Conservation (phyloP, 2,113 vertebrate species). For the Dipodomys merriami region DNA sequence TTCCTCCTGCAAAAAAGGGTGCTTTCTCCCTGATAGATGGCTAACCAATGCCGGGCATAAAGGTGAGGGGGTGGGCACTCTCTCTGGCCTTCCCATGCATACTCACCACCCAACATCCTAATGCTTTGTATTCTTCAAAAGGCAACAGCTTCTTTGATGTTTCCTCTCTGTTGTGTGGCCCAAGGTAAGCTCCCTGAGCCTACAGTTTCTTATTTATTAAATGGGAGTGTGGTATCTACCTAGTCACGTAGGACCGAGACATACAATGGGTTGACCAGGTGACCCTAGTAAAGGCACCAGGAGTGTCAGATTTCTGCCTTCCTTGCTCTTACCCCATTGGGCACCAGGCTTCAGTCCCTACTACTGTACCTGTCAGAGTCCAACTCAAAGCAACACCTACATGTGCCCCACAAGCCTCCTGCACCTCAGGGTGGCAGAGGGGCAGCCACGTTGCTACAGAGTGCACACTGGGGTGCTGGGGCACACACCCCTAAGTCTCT, state of each 20-base stretch:
- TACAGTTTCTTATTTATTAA: neutral
- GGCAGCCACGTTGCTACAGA: neutral
- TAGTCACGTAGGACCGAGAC: neutral
- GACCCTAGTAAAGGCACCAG: neutral
- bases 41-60: conserved; percentile 43
- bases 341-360: neutral
- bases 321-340: neutral
- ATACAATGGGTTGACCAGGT: rapidly evolving
- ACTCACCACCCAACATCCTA: too few species aligned
- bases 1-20: conserved; percentile 26
- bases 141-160: neutral
- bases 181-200: neutral
- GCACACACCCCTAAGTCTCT: neutral
- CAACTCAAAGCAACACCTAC: neutral
- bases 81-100: neutral
- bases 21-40: conserved; percentile 52
- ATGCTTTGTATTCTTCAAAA: neutral
- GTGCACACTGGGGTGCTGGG: neutral
- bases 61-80: rapidly evolving
- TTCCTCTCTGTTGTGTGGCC: neutral
- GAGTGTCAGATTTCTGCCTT: neutral
- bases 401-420: neutral
- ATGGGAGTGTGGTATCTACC: neutral
- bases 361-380: neutral
- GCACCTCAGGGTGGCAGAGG: neutral